phyloP scores from a whole-genome alignment of 2,113 vertebrate genomes.

The Gymnorhina tibicen region DNA sequence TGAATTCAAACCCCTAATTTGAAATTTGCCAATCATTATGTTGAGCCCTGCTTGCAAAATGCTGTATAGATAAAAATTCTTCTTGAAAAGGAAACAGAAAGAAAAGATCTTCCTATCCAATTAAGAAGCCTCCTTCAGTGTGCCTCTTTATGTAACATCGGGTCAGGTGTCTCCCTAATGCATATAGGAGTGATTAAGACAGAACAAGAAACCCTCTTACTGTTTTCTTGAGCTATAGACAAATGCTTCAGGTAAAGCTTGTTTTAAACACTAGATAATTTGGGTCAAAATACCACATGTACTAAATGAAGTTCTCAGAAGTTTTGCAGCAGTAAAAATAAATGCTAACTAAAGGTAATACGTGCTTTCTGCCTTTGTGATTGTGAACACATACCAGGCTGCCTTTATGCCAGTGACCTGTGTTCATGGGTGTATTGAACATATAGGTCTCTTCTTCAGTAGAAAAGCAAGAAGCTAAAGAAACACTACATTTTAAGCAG shows the following conservation, averaged over 20 bases:
- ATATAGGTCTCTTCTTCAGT: not conserved
- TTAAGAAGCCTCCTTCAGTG: not conserved
- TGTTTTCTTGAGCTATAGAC: not conserved
- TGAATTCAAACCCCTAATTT: not conserved
- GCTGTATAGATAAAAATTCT: not conserved
- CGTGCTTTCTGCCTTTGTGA: not conserved
- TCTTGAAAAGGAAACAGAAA: not conserved
- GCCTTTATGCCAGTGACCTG: fast-evolving
- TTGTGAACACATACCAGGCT: not conserved
- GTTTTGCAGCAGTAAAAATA: not conserved
- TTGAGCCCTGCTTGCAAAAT: not conserved
- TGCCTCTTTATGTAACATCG: not conserved
- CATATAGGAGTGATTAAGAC: not conserved
- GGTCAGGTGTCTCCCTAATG: not conserved
- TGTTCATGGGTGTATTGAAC: not conserved
- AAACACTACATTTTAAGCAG: not conserved
- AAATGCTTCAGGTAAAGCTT: not conserved
- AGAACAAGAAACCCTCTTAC: not conserved
- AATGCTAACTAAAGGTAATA: not conserved
- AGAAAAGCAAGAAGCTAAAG: not conserved
- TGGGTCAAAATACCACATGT: not conserved
- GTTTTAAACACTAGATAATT: not conserved
- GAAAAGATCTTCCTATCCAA: not conserved
- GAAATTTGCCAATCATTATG: not conserved
- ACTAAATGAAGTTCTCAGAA: not conserved